Base-by-base conservation (phyloP, 2,888 invertebrate genomes). In the Melikaiella ostensackeni region DNA sequence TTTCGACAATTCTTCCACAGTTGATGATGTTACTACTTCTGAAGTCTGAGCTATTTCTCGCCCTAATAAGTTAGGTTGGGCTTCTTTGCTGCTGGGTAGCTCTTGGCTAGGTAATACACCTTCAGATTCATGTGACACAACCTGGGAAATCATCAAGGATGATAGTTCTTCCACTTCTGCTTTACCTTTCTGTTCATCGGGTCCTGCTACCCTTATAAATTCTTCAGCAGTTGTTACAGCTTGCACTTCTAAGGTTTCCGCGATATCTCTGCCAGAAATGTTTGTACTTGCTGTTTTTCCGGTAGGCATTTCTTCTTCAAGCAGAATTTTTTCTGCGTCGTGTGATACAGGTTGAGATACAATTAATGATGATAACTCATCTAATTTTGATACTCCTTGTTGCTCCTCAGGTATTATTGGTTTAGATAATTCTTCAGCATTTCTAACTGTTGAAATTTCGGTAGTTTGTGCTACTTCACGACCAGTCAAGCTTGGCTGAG, bases 381-480 rank as follows among this genome's bases (percentile, higher is more conserved):
- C 88, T 0, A 91, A 27, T 76, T 83, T 81, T 2, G 86, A 82
- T 62, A 83, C 86, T 33, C 88, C 87, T 76, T 79, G 84, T 24
- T 88, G 86, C 70, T 77, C 74, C 19, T 85, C 82, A 0, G 88
- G 88, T 21, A 85, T 82, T 16, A 88, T 82, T 16, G 91, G 83
- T 82, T 88, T 86, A 9, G 86, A 86, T 33, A 90, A 75, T n/a
- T 86, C 79, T 50, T 88, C 89, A 0, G 84, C 80, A 61, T 76
- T 85, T 19, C 81, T 73, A 55, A 88, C 80, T 5, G 89, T 84
- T 74, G 86, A 50, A 8, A 89, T 77, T 75, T 89, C 84, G 24
- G 76, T 80, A 76, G 90, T 89, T 84, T 92, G 87, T 13, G 91
- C 91, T 64, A 91, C 86, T 84, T 91, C 91, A 81, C 89, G 87